These are phyloP conservation scores for Orius laevigatus DNA, from an alignment of 1,140 invertebrate genomes.

Conservation along the genomic window DNA sequence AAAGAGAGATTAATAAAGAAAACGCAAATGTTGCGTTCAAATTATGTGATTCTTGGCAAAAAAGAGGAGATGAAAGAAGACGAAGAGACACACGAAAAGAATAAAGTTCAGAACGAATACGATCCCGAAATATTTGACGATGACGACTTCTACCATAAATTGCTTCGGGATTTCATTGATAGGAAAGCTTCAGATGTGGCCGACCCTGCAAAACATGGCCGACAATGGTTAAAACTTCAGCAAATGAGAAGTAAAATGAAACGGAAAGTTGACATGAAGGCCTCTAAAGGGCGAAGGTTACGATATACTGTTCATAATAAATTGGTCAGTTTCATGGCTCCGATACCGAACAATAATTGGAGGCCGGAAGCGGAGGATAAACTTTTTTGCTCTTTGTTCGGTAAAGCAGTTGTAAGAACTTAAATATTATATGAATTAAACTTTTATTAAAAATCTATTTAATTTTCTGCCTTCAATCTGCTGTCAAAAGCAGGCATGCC, in stretches of 20 bases:
- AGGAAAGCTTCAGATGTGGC: constrained; percentile 64
- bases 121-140: constrained; percentile 88
- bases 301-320: constrained; percentile 82
- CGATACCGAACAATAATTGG: constrained; percentile 49
- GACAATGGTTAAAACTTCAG: constrained; percentile 80
- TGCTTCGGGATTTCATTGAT: constrained; percentile 82
- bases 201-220: constrained; percentile 39
- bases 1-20: constrained; percentile 55
- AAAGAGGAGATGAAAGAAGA: constrained; percentile 20
- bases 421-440: too few species aligned
- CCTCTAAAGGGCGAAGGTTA: constrained; percentile 67
- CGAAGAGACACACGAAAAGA: constrained; percentile 23
- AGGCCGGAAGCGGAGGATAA: constrained; percentile 63
- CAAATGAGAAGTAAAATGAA: constrained; percentile 40
- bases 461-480: too few species aligned
- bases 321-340: constrained; percentile 77
- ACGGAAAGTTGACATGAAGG: constrained; percentile 21
- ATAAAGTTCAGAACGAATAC: constrained; percentile 36
- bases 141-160: constrained; percentile 89
- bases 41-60: constrained; percentile 55
- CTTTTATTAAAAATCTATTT: too few species aligned
- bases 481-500: too few species aligned
- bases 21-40: constrained; percentile 63
- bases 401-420: constrained; percentile 21
- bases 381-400: constrained; percentile 68